These are phyloP conservation scores for Eriosoma lanigerum DNA, from an alignment of 1,140 invertebrate species.

Conservation along the genomic window DNA sequence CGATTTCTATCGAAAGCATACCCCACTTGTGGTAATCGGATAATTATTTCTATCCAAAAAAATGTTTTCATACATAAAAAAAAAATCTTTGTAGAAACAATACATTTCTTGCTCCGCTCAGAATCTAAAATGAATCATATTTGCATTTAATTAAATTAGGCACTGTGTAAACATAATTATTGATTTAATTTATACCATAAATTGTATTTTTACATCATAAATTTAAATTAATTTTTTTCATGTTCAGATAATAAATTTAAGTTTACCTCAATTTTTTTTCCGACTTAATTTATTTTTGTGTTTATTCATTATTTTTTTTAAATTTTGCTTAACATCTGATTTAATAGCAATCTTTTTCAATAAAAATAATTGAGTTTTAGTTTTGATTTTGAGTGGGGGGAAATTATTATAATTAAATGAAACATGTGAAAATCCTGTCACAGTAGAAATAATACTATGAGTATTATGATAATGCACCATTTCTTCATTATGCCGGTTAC, in stretches of 20 bases:
- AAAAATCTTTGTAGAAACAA: too few relatives aligned
- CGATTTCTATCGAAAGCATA: too few relatives aligned
- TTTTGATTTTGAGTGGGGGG: slow-evolving; percentile 77
- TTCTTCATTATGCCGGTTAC: slow-evolving; percentile 75
- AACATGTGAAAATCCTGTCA: slow-evolving; percentile 80
- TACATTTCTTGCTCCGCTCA: too few relatives aligned
- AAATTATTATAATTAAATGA: slow-evolving; percentile 75
- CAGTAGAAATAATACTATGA: slow-evolving; percentile 71
- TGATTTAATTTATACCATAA: too few relatives aligned
- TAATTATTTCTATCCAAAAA: too few relatives aligned
- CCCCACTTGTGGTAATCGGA: too few relatives aligned
- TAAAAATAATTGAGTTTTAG: slow-evolving; percentile 76
- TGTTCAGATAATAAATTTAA: slow-evolving; percentile 20
- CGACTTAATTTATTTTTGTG: neutral
- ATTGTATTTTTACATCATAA: too few relatives aligned
- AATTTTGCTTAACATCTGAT: neutral
- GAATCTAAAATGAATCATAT: too few relatives aligned
- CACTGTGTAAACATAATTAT: too few relatives aligned
- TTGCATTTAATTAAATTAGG: too few relatives aligned
- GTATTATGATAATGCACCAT: slow-evolving; percentile 71
- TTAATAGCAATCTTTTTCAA: slow-evolving; percentile 63
- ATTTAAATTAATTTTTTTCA: neutral
- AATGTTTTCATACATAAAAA: too few relatives aligned
- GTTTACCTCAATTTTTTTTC: neutral
- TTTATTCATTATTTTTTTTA: slow-evolving; percentile 29